Percentiles rank a stretch among this genome's conserved stretches.
phyloP scores from a whole-genome alignment of 2,113 vertebrate genomes.

The Indri indri region DNA sequence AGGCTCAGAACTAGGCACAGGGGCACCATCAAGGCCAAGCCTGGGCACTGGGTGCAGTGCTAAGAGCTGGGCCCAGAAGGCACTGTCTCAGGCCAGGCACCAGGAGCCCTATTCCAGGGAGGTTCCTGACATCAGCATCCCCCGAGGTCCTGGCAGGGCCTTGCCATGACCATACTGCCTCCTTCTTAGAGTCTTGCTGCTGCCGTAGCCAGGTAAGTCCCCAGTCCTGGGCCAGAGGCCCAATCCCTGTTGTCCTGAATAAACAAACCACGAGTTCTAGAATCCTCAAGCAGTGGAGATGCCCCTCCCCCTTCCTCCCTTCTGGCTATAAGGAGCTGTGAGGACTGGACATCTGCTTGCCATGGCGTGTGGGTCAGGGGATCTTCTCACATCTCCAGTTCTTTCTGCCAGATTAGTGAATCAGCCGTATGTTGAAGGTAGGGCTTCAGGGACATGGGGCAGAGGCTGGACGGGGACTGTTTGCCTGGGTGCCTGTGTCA shows the following conservation, averaged over 20 bases:
- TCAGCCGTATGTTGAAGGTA: not conserved
- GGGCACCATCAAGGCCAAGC: not conserved
- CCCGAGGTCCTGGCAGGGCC: fast-evolving
- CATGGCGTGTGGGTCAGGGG: slow-evolving; percentile 23
- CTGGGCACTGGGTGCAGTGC: not conserved
- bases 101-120: not conserved
- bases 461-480: not conserved
- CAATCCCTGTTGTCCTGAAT: not conserved
- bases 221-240: not conserved
- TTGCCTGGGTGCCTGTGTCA: not conserved
- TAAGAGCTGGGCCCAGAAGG: not conserved
- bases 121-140: not conserved
- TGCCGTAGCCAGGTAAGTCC: not conserved
- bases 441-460: not conserved
- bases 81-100: not conserved
- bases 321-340: not conserved
- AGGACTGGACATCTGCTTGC: not conserved
- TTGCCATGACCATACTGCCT: not conserved
- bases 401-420: not conserved
- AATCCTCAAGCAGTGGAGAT: not conserved
- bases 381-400: not conserved
- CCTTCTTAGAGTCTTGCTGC: not conserved
- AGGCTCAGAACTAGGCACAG: not conserved
- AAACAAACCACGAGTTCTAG: slow-evolving; percentile 64
- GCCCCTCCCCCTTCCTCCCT: not conserved